Base-by-base conservation (phyloP, 2,888 invertebrate species). In the Timandra comae region DNA sequence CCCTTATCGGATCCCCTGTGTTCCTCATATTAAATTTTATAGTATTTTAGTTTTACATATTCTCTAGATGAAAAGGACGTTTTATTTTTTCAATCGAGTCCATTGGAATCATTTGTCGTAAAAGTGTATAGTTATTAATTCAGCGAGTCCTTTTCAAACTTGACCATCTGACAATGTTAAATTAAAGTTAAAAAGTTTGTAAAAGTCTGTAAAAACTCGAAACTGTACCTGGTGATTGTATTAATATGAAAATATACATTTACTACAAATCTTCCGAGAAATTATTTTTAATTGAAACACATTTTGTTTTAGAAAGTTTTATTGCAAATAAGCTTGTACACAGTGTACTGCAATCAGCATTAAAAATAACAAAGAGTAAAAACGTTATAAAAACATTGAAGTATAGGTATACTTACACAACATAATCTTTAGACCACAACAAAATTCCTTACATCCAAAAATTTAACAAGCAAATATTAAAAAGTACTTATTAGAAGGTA, bases 161-260 rank as follows among this genome's bases (percentile, higher is more conserved):
- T 60, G 49, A 59, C 56, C 57, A 61, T 66, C 64, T 16, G 62
- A 56, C 56, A 41, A 63, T 65, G 63, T 61, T 58, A 52, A 52
- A 53, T 62, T 68, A 65, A n/a, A n/a, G n/a, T 63, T 63, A 58
- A 59, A 54, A 64, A 71, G 68, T 78, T 78, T 77, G 73, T 77
- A 74, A 72, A 73, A 75, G 16, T 67, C 71, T 77, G 67, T 74
- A 72, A 79, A 16, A 24, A 24, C 79, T 80, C 74, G 67, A 74
- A 79, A 69, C 76, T 80, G 84, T 84, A 84, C 84, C 84, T 84
- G 84, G 78, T 79, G 78, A 80, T 80, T 78, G 79, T 81, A 80
- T 78, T 77, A 62, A 79, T 77, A 81, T 74, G 71, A 66, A 78
- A 84, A 84, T 84, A 82, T 82, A 82, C 78, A 79, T 84, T 84